phyloP scores from a whole-genome alignment of 2,113 vertebrate species.

The Pterophyllum scalare region DNA sequence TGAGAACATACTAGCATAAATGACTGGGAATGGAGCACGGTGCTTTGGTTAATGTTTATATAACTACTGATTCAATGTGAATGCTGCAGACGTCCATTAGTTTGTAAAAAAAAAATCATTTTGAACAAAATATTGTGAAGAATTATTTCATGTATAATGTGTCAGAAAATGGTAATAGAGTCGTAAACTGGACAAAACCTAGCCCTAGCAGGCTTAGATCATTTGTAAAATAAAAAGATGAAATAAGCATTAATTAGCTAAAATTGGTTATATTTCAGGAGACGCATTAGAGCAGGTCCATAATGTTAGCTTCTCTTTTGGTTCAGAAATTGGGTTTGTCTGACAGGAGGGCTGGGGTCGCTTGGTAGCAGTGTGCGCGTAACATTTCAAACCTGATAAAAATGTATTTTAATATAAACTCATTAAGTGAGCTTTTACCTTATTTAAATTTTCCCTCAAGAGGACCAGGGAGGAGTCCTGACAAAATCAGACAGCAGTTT shows the following conservation, averaged over 20 bases:
- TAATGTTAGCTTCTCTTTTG: too few species aligned
- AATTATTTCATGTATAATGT: too few species aligned
- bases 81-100: too few species aligned
- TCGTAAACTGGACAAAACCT: too few species aligned
- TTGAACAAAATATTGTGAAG: too few species aligned
- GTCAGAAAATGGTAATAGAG: too few species aligned
- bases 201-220: neutral
- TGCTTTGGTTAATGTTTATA: too few species aligned
- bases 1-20: neutral
- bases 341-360: neutral
- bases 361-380: neutral
- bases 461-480: conserved; percentile 8
- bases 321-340: neutral
- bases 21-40: neutral
- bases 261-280: neutral
- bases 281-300: neutral
- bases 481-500: conserved; percentile 26
- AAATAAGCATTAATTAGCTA: neutral
- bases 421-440: neutral
- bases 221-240: neutral
- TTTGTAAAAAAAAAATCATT: too few species aligned
- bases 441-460: neutral
- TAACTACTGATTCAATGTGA: too few species aligned
- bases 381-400: neutral
- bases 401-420: neutral